Percentiles rank a stretch among this genome's conserved stretches.
These are phyloP conservation scores for Anguilla obscura DNA, from an alignment of 2,797 vertebrate genomes.

Conservation along the genomic window DNA sequence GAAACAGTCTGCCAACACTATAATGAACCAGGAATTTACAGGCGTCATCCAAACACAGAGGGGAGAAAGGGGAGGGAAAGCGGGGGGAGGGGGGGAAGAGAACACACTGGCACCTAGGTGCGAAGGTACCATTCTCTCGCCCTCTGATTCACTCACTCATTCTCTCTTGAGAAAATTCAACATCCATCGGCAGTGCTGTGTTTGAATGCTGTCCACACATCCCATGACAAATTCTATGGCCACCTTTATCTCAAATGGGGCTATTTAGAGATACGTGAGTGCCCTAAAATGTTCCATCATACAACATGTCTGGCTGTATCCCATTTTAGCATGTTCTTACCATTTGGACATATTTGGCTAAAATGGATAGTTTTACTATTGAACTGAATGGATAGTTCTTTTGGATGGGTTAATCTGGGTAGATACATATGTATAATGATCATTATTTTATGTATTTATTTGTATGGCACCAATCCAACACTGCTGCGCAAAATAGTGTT, in stretches of 20 bases:
- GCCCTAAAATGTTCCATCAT: not conserved
- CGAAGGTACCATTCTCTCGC: slow-evolving; percentile 64
- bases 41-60: slow-evolving; percentile 59
- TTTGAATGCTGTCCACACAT: slow-evolving; percentile 44
- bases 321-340: slow-evolving; percentile 1
- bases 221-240: not conserved
- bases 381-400: no score
- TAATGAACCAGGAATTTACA: slow-evolving; percentile 62
- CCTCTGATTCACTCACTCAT: slow-evolving; percentile 35
- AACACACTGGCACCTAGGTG: slow-evolving; percentile 68
- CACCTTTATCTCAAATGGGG: slow-evolving; percentile 14
- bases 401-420: no score
- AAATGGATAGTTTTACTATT: not conserved
- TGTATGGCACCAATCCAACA: no score
- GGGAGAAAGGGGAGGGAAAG: slow-evolving; percentile 43
- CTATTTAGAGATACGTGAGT: not conserved
- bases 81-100: slow-evolving; percentile 46
- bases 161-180: slow-evolving; percentile 54
- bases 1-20: slow-evolving; percentile 55
- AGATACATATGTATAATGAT: no score
- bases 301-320: not conserved
- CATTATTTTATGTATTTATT: no score
- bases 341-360: not conserved
- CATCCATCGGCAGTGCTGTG: slow-evolving; percentile 43
- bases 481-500: no score